Percentiles rank a stretch among this genome's conserved stretches.
Evolutionary conservation across 1,140 invertebrate species (phyloP).

Genomic region (Aphaenogaster floridana): DNA sequence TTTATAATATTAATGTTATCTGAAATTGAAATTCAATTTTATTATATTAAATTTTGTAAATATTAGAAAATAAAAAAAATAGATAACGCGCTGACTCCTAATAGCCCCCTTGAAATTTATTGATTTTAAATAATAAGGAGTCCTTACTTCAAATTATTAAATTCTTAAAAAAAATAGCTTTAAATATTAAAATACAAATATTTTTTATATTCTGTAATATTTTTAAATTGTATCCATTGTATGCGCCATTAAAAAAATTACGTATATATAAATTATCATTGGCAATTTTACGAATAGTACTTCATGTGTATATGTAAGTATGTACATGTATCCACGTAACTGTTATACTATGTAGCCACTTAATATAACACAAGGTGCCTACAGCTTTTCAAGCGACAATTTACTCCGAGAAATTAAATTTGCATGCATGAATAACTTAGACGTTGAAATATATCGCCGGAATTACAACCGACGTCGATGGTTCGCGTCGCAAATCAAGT

Average conservation of each 20-base stretch:
- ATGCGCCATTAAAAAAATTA: neutral
- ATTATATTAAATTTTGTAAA: neutral
- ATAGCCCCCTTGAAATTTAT: too few relatives aligned
- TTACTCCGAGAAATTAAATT: constrained; percentile 36
- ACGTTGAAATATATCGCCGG: constrained; percentile 42
- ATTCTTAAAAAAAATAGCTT: neutral
- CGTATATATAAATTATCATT: neutral
- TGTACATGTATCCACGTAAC: neutral
- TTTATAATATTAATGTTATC: neutral
- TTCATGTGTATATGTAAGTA: neutral
- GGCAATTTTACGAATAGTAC: neutral
- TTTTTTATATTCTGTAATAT: neutral
- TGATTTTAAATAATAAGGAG: too few relatives aligned
- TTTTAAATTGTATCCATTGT: neutral
- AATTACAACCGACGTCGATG: constrained; percentile 27
- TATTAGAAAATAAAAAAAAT: neutral
- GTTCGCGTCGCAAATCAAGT: constrained; percentile 53
- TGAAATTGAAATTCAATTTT: constrained; percentile 4
- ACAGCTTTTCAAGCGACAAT: constrained; percentile 46
- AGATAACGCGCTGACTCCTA: too few relatives aligned
- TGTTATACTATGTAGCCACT: too few relatives aligned
- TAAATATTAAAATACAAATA: neutral
- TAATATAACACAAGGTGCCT: neutral
- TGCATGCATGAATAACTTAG: constrained; percentile 56
- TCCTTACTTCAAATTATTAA: too few relatives aligned